Base-by-base conservation (phyloP, 1,140 invertebrate genomes). In the Hycleus phaleratus region DNA sequence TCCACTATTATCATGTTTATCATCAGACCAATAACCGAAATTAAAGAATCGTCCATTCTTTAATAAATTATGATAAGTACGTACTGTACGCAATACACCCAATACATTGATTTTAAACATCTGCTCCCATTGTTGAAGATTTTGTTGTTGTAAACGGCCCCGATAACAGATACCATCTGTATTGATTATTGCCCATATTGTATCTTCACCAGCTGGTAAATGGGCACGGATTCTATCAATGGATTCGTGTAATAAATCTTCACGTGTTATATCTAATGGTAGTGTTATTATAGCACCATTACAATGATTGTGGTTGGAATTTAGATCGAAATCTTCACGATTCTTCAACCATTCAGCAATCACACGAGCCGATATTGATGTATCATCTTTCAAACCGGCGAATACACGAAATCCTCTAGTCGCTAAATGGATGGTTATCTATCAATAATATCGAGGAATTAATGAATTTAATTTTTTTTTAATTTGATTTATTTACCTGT, bases 151-250 rank as follows among this genome's bases (percentile, higher is more conserved):
- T 32, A 87, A 78, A 25, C 81, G 74, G n/a, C 85, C 81, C 54
- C 83, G 75, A 71, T 85, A 78, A 49, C 84, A 81, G 58, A 83
- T 79, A 9, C 88, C 88, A 8, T 85, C 86, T 1, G 88, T 90
- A 70, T 90, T 88, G 44, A 91, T 83, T 3, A 91, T 86, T 38
- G 87, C 87, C 83, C 86, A 88, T 50, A 91, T 80, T 61, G 88
- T 86, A 67, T 88, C 86, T 75, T 90, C 86, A 40, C 88, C 87
- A 18, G 87, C 87, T 50, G 88, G 88, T 58, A 90, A 74, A 77
- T 90, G 87, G 39, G 86, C 83, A 12, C 87, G 82, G 54, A 90
- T 84, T 6, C 83, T 81, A 54, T 86, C 82, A 10, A 88, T 85
- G 4, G 87, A 86, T 73, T 87, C 86, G 58, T 85, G 86, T 40